Evolutionary conservation across 2,797 vertebrate species (phyloP).

Genomic region (Sebastes jordani): DNA sequence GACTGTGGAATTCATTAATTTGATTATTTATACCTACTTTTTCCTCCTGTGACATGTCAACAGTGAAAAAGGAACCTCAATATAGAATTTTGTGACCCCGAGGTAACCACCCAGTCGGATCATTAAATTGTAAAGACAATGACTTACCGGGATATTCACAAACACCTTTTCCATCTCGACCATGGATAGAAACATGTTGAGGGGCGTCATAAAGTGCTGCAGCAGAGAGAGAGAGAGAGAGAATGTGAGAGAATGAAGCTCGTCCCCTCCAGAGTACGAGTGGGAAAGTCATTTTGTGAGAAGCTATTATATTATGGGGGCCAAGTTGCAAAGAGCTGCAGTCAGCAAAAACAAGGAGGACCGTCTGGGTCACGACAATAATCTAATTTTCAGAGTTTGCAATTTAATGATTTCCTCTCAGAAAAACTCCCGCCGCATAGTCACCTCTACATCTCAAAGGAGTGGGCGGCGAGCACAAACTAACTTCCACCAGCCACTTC

Average conservation of each 20-base stretch:
- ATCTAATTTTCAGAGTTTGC: constrained; percentile 75
- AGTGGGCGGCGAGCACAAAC: constrained; percentile 47
- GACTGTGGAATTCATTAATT: background rate
- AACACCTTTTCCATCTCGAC: constrained; percentile 91
- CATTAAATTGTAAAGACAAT: background rate
- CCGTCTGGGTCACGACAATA: constrained; percentile 68
- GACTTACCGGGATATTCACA: constrained; percentile 95
- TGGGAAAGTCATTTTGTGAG: constrained; percentile 60
- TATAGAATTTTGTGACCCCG: background rate
- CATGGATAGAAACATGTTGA: constrained; percentile 88
- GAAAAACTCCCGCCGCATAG: constrained; percentile 31
- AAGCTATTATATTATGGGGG: constrained; percentile 52
- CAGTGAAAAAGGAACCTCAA: background rate
- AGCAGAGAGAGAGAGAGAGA: constrained; percentile 31
- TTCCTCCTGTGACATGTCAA: background rate
- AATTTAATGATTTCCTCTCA: constrained; percentile 73
- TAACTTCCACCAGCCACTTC: constrained; percentile 66
- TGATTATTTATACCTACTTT: background rate
- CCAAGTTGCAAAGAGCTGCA: constrained; percentile 54
- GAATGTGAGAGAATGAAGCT: constrained; percentile 28
- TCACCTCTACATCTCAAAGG: constrained; percentile 60
- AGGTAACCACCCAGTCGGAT: background rate
- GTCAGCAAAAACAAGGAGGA: constrained; percentile 68
- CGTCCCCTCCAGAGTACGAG: constrained; percentile 38
- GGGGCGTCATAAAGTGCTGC: constrained; percentile 95